Evolutionary conservation across 2,113 vertebrate species (phyloP).

Genomic region (Labeo rohita): DNA sequence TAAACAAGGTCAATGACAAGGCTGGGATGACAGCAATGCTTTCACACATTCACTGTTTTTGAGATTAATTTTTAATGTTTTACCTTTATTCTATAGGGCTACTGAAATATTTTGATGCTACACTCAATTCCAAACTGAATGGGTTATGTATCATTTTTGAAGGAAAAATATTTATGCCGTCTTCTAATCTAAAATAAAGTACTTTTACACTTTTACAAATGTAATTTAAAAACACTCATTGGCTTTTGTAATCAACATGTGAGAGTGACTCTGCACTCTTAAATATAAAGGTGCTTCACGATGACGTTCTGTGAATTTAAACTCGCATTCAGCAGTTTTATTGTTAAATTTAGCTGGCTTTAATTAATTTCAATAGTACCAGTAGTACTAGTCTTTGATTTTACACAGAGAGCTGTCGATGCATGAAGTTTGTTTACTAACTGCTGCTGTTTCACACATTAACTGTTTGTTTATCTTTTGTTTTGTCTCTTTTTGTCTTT

Average conservation of each 20-base stretch:
- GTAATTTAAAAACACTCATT: not conserved
- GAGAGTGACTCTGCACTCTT: not conserved
- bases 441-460: slow-evolving; percentile 8
- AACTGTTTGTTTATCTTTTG: slow-evolving; percentile 2
- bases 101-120: not conserved
- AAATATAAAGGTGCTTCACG: too few species aligned
- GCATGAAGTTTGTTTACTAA: not conserved
- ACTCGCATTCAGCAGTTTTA: not conserved
- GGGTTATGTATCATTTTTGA: not conserved
- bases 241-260: not conserved
- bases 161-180: not conserved
- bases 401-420: not conserved
- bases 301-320: not conserved
- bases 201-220: not conserved
- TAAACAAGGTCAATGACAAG: slow-evolving; percentile 68
- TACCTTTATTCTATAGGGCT: not conserved
- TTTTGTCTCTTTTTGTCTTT: not conserved
- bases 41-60: not conserved
- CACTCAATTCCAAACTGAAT: not conserved
- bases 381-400: not conserved
- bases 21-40: slow-evolving; percentile 7
- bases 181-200: too few species aligned
- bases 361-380: not conserved
- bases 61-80: not conserved
- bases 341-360: not conserved